These are phyloP conservation scores for Nothura maculosa DNA, from an alignment of 2,797 vertebrate species.

Conservation along the genomic window DNA sequence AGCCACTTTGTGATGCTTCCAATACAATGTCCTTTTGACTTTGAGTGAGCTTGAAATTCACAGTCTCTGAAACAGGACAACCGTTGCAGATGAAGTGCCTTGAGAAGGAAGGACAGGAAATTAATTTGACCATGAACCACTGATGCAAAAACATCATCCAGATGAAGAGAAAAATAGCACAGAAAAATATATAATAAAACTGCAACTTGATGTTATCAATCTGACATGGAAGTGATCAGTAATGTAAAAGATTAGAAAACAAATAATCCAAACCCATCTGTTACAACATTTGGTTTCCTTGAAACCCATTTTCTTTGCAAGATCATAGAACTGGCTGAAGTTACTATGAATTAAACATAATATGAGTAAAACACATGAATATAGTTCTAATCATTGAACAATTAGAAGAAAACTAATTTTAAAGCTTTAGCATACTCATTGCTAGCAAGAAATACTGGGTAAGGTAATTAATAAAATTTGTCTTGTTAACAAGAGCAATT, in stretches of 20 bases:
- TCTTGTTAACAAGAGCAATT: not conserved
- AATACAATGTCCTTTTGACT: not conserved
- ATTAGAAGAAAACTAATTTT: not conserved
- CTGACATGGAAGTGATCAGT: constrained; percentile 49
- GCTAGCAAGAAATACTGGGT: not conserved
- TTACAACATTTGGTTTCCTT: constrained; percentile 61
- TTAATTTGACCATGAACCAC: not conserved
- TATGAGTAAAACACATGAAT: not conserved
- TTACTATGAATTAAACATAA: not conserved
- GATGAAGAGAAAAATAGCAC: constrained; percentile 11
- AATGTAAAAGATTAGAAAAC: constrained; percentile 42
- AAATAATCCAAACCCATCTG: constrained; percentile 47
- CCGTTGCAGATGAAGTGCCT: not conserved
- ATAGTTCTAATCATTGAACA: not conserved
- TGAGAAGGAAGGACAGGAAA: constrained; percentile 36
- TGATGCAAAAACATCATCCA: constrained; percentile 29
- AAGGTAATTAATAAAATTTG: constrained; percentile 12
- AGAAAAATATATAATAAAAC: constrained; percentile 8
- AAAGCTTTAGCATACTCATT: not conserved
- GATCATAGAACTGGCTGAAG: constrained; percentile 36
- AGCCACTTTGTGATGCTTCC: not conserved
- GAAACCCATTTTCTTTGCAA: constrained; percentile 1
- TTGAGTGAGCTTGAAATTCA: constrained; percentile 21
- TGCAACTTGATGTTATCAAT: constrained; percentile 43
- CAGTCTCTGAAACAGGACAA: not conserved